Base-by-base conservation (phyloP, 2,797 vertebrate genomes). In the Gallinago solitaria region DNA sequence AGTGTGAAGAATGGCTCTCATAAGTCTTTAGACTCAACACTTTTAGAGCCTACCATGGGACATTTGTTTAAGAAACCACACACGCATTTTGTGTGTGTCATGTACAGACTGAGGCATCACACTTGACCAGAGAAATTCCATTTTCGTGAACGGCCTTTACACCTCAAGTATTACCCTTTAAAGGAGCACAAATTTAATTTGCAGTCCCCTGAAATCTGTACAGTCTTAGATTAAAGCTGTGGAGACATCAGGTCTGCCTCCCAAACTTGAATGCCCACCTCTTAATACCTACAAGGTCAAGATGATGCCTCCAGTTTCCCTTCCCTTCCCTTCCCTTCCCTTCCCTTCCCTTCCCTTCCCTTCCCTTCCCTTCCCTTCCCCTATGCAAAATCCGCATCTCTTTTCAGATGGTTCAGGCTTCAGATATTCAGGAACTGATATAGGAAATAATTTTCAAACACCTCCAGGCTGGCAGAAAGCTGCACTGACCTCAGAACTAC, bases 401-500 rank as follows among this genome's bases (percentile, higher is more conserved):
- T 73, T 83, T 87, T 64, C 24, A 61, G 32, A 18, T n/a, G 11
- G 15, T 64, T 10, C 47, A 83, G 32, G 23, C 10, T 59, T 80
- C 1, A 4, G 4, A 78, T 21, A 78, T 35, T 75, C 53, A 68
- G 77, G 25, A 95, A 87, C 18, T 37, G 76, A 96, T 45, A 57
- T 2, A 2, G 54, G 25, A 63, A 78, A 67, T 61, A 54, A 50
- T 41, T 93, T 92, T 93, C 77, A 78, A 76, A 23, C 23, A 8
- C 6, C 6, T 24, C 2, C n/a, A 68, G 65, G 14, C 9, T 81
- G 43, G 28, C 32, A 88, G 39, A 33, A 68, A 89, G 17, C 47
- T 71, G 67, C 63, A 74, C 12, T 48, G 89, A 76, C 50, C 48
- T 56, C 39, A 69, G 64, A 70, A 56, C 57, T 91, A 65, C 85